Conservation (phyloP, 2,113 vertebrate genomes). For the Sporophila hypoxantha region DNA sequence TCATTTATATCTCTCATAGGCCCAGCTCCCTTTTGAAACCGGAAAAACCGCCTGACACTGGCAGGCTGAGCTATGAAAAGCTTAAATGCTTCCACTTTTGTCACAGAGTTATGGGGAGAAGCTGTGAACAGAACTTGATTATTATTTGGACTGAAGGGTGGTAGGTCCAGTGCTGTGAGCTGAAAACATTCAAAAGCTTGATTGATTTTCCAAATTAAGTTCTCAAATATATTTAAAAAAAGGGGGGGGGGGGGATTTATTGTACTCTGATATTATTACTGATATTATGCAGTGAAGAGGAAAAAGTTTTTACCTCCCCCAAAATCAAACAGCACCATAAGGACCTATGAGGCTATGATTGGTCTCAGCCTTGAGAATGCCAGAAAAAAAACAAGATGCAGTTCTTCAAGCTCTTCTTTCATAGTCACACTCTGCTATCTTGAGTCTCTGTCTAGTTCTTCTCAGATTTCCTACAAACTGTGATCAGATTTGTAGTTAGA, state of each 20-base stretch:
- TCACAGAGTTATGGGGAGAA: background rate
- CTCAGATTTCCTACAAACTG: background rate
- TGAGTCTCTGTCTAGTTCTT: background rate
- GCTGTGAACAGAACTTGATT: background rate
- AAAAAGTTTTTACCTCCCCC: background rate
- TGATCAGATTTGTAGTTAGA: background rate
- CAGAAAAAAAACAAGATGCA: background rate
- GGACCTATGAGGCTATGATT: background rate
- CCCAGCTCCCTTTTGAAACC: background rate
- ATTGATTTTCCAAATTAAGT: background rate
- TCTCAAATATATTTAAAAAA: background rate
- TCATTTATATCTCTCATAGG: background rate
- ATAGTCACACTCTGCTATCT: background rate
- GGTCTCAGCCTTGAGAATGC: background rate
- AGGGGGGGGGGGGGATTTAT: rapidly evolving
- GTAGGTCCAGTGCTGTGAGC: background rate
- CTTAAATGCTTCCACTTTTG: background rate
- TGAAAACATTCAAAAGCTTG: background rate
- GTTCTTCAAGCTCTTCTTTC: background rate
- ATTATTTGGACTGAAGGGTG: background rate
- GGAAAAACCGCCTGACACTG: background rate
- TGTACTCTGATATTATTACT: background rate
- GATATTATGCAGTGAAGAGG: background rate
- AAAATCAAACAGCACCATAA: background rate
- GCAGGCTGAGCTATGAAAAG: background rate